Evolutionary conservation across 2,888 invertebrate genomes (phyloP).

Genomic region (Catocala sponsa): DNA sequence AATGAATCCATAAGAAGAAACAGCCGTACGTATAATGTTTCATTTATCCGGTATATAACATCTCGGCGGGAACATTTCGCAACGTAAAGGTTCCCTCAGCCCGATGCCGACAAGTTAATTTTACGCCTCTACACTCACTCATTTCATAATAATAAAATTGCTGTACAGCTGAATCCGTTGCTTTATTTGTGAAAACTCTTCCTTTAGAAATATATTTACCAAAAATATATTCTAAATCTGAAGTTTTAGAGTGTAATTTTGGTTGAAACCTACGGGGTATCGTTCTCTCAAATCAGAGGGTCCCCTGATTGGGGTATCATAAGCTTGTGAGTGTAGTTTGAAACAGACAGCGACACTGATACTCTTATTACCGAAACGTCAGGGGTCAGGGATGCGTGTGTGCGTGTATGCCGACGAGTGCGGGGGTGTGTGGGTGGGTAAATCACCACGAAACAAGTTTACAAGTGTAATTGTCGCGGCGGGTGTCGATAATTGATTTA

Average conservation of each 20-base stretch:
- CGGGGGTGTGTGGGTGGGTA: slow-evolving; percentile 59
- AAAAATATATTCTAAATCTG: slow-evolving; percentile 30
- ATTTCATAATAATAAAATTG: slow-evolving; percentile 69
- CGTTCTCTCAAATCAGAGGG: slow-evolving; percentile 71
- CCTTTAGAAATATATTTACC: slow-evolving; percentile 15
- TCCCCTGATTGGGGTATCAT: slow-evolving; percentile 79
- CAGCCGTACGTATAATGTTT: slow-evolving; percentile 39
- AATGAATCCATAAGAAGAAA: slow-evolving; percentile 20
- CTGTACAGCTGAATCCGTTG: slow-evolving; percentile 58
- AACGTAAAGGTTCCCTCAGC: slow-evolving; percentile 48
- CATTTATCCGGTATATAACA: slow-evolving; percentile 39
- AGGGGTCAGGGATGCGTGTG: slow-evolving; percentile 62
- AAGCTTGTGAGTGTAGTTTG: slow-evolving; percentile 76
- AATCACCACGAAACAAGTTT: slow-evolving; percentile 75
- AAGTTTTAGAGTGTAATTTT: slow-evolving; percentile 47
- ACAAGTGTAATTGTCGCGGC: slow-evolving; percentile 80
- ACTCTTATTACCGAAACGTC: slow-evolving; percentile 72
- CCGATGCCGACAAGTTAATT: slow-evolving; percentile 61
- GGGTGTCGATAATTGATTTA: slow-evolving; percentile 82
- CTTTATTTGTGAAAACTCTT: slow-evolving; percentile 60
- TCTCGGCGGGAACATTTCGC: slow-evolving; percentile 46
- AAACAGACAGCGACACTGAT: slow-evolving; percentile 74
- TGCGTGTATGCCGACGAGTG: slow-evolving; percentile 36
- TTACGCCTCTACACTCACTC: slow-evolving; percentile 65
- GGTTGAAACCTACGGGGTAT: slow-evolving; percentile 35